These are phyloP conservation scores for Dolomedes plantarius DNA, from an alignment of 2,888 invertebrate species.

Conservation along the genomic window DNA sequence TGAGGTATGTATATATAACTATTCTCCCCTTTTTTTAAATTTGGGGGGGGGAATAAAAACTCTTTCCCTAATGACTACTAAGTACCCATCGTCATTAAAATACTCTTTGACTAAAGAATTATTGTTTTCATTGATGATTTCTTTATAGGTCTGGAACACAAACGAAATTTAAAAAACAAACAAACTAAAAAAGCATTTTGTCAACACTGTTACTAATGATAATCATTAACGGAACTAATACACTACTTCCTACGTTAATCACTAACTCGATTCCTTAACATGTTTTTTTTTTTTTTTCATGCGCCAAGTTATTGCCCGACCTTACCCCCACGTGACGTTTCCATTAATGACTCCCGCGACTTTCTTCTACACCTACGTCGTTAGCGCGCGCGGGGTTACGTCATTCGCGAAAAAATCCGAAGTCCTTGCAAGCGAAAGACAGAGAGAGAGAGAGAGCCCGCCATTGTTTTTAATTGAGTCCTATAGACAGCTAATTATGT, in stretches of 20 bases:
- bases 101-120: no score
- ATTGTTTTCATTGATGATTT: no score
- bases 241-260: neutral
- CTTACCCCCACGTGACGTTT: neutral
- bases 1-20: no score
- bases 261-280: neutral
- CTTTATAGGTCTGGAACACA: no score
- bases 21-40: no score
- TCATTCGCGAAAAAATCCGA: neutral
- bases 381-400: neutral
- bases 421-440: neutral
- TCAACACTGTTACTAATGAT: no score
- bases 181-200: no score
- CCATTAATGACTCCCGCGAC: neutral
- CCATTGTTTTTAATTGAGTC: conserved; percentile 12
- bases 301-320: neutral
- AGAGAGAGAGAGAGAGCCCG: no score
- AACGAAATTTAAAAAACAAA: no score
- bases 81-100: no score
- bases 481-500: conserved; percentile 14
- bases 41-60: no score
- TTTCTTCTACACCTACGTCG: neutral
- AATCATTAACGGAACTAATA: neutral
- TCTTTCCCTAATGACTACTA: no score
- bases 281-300: neutral